These are phyloP conservation scores for Acanthurus tractus DNA, from an alignment of 2,797 vertebrate genomes.

Conservation along the genomic window DNA sequence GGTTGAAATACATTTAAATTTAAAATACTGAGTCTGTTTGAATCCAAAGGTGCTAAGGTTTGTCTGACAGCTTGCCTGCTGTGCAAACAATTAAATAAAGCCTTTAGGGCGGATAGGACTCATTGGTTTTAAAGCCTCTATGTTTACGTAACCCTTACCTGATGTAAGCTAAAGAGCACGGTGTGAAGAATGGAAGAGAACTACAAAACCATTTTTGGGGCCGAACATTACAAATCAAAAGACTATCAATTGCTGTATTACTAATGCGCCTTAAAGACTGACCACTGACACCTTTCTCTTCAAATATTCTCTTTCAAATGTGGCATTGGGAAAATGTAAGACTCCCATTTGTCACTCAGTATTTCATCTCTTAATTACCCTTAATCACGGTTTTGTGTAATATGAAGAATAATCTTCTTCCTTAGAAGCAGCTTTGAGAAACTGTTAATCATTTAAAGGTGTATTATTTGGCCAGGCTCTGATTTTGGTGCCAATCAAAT, in stretches of 20 bases:
- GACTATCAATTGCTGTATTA: background rate
- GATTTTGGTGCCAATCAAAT: conserved; percentile 48
- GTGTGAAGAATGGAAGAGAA: conserved; percentile 37
- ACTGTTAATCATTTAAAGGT: conserved; percentile 52
- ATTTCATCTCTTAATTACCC: background rate
- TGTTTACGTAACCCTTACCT: conserved; percentile 66
- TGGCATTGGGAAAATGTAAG: background rate
- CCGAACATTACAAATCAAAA: conserved; percentile 35
- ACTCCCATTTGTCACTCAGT: background rate
- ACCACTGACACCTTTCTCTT: background rate
- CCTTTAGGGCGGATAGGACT: conserved; percentile 38
- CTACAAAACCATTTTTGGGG: conserved; percentile 46
- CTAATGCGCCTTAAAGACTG: background rate
- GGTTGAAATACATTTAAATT: conserved; percentile 55
- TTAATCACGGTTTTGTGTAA: conserved; percentile 8
- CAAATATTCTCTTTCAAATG: background rate
- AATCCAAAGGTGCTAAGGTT: conserved; percentile 28
- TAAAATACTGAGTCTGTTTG: conserved; percentile 36
- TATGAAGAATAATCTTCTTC: background rate
- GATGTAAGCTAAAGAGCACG: conserved; percentile 29
- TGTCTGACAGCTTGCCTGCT: conserved; percentile 55
- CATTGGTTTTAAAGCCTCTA: conserved; percentile 52
- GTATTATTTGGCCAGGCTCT: conserved; percentile 41
- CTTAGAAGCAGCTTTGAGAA: conserved; percentile 3
- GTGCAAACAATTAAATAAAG: conserved; percentile 63